Evolutionary conservation across 2,797 vertebrate genomes (phyloP).

Genomic region (Chrysocyon brachyurus): DNA sequence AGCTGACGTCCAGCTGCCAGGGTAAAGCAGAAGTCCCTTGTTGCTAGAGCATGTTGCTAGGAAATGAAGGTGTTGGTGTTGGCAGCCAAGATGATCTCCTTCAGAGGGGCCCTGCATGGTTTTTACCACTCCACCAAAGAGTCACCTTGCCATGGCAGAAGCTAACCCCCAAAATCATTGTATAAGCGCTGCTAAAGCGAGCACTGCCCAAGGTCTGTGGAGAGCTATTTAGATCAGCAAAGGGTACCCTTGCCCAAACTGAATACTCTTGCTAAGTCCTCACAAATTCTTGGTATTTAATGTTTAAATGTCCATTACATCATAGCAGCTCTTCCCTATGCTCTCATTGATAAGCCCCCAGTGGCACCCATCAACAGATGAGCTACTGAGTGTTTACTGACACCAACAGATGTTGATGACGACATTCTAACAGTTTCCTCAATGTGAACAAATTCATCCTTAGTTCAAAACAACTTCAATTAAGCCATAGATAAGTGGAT

Average conservation of each 20-base stretch:
- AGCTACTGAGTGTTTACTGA: not conserved
- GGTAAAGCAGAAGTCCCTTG: not conserved
- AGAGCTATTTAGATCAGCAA: not conserved
- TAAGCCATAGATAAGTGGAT: not conserved
- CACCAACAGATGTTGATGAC: not conserved
- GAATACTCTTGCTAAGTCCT: not conserved
- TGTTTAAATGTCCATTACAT: not conserved
- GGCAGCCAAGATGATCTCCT: not conserved
- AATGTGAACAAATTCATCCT: not conserved
- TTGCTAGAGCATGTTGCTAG: not conserved
- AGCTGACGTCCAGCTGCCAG: not conserved
- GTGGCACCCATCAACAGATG: not conserved
- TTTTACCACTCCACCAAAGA: not conserved
- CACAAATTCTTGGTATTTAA: not conserved
- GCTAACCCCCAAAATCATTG: not conserved
- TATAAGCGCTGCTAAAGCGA: not conserved
- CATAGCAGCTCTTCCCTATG: not conserved
- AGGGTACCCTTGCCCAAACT: not conserved
- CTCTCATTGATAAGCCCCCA: not conserved
- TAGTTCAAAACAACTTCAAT: not conserved
- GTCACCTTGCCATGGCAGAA: not conserved
- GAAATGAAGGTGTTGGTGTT: not conserved
- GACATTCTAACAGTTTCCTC: not conserved
- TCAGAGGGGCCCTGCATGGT: not conserved
- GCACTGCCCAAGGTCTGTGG: not conserved